These are phyloP conservation scores for Vollenhovia emeryi DNA, from an alignment of 1,140 invertebrate genomes.

Conservation along the genomic window DNA sequence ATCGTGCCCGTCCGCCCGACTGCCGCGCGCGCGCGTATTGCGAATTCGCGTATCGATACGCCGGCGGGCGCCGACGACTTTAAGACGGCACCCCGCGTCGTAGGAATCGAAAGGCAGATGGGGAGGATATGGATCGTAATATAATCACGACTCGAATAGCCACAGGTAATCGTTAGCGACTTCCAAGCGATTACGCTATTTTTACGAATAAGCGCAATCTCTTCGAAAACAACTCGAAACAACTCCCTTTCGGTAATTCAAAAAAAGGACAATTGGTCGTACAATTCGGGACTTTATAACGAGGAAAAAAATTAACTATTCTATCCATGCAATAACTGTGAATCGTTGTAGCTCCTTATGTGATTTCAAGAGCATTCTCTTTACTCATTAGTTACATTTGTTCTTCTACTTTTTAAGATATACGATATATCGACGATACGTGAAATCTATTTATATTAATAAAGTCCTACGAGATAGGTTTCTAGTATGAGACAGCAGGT, in stretches of 20 bases:
- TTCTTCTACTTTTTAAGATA: no score
- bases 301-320: background rate
- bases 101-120: background rate
- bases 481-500: no score
- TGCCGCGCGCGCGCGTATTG: constrained; percentile 5
- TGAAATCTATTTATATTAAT: no score
- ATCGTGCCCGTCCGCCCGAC: background rate
- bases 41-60: constrained; percentile 34
- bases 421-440: no score
- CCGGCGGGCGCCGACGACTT: background rate
- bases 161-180: no score
- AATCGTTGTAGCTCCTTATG: background rate
- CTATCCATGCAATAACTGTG: background rate
- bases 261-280: no score
- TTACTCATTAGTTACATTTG: background rate
- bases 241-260: no score
- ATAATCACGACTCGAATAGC: background rate
- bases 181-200: no score
- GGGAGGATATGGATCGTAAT: background rate
- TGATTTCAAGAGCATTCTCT: background rate
- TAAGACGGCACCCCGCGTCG: background rate
- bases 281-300: no score
- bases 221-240: no score
- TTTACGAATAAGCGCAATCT: no score
- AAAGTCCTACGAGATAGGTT: no score